Conservation (phyloP, 2,888 invertebrate genomes). For the Loripinus fragilis region DNA sequence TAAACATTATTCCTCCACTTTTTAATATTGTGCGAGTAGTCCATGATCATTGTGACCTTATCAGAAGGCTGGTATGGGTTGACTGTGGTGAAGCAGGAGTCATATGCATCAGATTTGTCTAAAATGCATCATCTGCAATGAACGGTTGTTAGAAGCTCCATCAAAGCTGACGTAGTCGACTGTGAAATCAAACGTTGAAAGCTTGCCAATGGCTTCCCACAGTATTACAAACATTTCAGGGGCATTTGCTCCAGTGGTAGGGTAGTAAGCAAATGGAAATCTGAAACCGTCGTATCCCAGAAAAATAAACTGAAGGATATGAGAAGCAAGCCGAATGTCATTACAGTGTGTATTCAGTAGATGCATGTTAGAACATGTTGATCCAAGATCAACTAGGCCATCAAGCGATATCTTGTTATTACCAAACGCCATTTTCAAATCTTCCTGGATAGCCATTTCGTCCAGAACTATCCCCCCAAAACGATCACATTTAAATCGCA, state of each 20-base stretch:
- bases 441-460: slow-evolving; percentile 46
- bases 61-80: slow-evolving; percentile 18
- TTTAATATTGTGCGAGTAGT: slow-evolving; percentile 42
- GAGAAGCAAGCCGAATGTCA: too few relatives aligned
- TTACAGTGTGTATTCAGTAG: too few relatives aligned
- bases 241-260: slow-evolving; percentile 29
- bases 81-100: slow-evolving; percentile 6
- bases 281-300: slow-evolving; percentile 39
- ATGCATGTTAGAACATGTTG: slow-evolving; percentile 24
- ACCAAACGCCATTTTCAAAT: slow-evolving; percentile 31
- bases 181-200: slow-evolving; percentile 27
- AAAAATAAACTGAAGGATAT: too few relatives aligned
- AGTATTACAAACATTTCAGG: slow-evolving; percentile 38
- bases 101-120: slow-evolving; percentile 12
- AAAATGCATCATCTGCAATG: slow-evolving; percentile 36
- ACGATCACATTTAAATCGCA: not conserved
- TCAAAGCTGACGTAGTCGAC: slow-evolving; percentile 36
- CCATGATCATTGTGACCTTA: slow-evolving; percentile 37
- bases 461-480: slow-evolving; percentile 36
- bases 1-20: slow-evolving; percentile 17
- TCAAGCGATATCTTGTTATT: slow-evolving; percentile 24
- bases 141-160: slow-evolving; percentile 31
- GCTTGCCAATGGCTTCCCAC: slow-evolving; percentile 36
- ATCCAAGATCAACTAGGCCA: slow-evolving; percentile 33
- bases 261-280: slow-evolving; percentile 45